Percentiles rank a stretch among this genome's conserved stretches.
phyloP scores from a whole-genome alignment of 35 echinoderm and acorn worm genomes.

The Hemicentrotus pulcherrimus region DNA sequence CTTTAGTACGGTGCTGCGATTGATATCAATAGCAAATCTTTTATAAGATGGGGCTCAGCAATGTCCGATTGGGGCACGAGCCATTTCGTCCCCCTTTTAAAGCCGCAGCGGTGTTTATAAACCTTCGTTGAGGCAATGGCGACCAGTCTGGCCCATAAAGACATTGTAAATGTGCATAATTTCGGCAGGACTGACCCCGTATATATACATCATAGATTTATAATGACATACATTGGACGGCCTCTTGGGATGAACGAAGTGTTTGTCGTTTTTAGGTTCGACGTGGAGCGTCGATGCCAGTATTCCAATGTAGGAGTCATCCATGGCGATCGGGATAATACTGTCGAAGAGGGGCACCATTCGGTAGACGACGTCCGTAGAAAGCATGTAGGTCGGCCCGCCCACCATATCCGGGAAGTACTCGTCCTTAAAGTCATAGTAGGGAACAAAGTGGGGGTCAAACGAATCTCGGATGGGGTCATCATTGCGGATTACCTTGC shows the following conservation, averaged over 20 bases:
- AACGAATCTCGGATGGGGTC: constrained; percentile 69
- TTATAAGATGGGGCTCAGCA: too few species aligned
- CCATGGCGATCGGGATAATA: constrained; percentile 88
- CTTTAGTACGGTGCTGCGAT: too few species aligned
- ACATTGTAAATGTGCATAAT: constrained; percentile 53
- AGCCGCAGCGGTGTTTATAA: neutral
- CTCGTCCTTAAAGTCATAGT: constrained; percentile 59
- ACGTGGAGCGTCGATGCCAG: constrained; percentile 63
- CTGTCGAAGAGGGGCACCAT: constrained; percentile 58
- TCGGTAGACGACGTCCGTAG: constrained; percentile 65
- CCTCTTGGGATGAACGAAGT: constrained; percentile 65
- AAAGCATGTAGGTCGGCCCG: constrained; percentile 73
- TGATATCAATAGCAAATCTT: too few species aligned
- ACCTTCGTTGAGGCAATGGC: constrained; percentile 5
- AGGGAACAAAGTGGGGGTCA: constrained; percentile 65
- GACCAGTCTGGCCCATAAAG: constrained; percentile 23
- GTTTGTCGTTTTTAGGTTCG: constrained; percentile 65
- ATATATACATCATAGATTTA: constrained; percentile 81
- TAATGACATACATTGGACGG: constrained; percentile 88
- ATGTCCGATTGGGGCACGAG: too few species aligned
- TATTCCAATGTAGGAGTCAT: constrained; percentile 90
- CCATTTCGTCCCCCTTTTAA: too few species aligned
- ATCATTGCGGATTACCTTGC: constrained; percentile 74
- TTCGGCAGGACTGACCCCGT: constrained; percentile 35
- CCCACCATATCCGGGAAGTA: constrained; percentile 67